phyloP scores from a whole-genome alignment of 2,113 vertebrate species.

The Dicaeum eximium region DNA sequence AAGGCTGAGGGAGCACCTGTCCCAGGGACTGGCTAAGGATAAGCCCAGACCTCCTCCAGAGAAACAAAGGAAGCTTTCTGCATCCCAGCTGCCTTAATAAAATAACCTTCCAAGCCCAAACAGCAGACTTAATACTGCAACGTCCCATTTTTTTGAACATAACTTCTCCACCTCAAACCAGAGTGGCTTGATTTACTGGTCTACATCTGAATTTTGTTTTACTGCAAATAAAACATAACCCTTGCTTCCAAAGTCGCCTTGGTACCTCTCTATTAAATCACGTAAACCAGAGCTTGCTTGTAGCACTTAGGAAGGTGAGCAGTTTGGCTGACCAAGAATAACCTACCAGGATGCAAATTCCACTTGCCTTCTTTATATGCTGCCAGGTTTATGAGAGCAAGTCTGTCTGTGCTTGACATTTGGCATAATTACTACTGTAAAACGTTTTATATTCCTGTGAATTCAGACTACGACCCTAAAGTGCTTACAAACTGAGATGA shows the following conservation, averaged over 20 bases:
- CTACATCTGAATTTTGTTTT: background rate
- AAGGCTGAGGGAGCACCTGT: background rate
- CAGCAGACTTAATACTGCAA: background rate
- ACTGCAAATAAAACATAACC: background rate
- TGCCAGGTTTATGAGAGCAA: background rate
- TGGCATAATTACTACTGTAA: background rate
- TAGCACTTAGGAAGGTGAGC: background rate
- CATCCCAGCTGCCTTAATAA: background rate
- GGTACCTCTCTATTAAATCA: background rate
- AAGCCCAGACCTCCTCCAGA: background rate
- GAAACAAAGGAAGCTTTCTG: background rate
- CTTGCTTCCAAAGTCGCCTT: background rate
- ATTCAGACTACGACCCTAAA: background rate
- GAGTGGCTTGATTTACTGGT: background rate
- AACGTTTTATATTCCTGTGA: background rate
- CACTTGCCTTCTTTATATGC: background rate
- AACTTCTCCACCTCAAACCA: background rate
- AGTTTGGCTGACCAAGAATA: constrained; percentile 12
- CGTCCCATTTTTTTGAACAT: background rate
- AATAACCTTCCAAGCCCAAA: background rate
- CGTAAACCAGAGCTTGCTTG: background rate
- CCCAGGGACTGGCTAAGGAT: background rate
- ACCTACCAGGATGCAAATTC: background rate
- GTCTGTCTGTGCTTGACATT: background rate
- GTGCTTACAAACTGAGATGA: background rate